phyloP scores from a whole-genome alignment of 2,888 invertebrate genomes.

The Imbricaverruca yamaguchii region DNA sequence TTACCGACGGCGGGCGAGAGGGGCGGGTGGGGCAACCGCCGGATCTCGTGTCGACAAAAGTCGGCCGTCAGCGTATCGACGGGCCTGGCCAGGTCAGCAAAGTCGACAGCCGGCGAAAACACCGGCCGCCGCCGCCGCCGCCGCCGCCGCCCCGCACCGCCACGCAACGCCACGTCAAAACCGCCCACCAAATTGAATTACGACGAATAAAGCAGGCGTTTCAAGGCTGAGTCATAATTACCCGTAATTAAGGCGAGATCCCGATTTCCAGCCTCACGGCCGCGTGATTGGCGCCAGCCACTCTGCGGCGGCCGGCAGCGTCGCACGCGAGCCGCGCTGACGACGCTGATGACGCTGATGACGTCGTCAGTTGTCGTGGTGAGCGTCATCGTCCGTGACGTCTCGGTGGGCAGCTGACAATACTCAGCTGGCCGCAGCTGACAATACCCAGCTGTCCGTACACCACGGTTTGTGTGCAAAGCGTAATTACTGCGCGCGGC shows the following conservation, averaged over 20 bases:
- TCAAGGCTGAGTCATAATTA: conserved; percentile 18
- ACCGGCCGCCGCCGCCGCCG: background rate
- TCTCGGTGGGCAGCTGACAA: no score
- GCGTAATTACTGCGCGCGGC: background rate
- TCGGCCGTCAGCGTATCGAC: background rate
- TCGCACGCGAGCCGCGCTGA: background rate
- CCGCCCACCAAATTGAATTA: conserved; percentile 18
- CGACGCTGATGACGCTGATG: background rate
- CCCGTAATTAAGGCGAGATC: conserved; percentile 10
- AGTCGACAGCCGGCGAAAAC: background rate
- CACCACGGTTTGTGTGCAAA: background rate
- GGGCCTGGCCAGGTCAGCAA: background rate
- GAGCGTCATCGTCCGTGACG: no score
- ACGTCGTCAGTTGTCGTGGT: background rate
- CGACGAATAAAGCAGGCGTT: conserved; percentile 13
- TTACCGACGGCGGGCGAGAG: background rate
- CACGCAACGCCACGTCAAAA: background rate
- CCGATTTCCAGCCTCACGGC: conserved; percentile 10
- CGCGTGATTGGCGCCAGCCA: background rate
- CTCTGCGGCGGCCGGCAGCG: background rate
- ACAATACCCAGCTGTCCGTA: background rate
- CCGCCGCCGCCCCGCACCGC: background rate
- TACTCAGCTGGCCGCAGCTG: background rate
- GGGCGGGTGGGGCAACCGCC: background rate
- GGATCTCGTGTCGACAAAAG: background rate